phyloP scores from a whole-genome alignment of 2,113 vertebrate species.

The Verasper variegatus region DNA sequence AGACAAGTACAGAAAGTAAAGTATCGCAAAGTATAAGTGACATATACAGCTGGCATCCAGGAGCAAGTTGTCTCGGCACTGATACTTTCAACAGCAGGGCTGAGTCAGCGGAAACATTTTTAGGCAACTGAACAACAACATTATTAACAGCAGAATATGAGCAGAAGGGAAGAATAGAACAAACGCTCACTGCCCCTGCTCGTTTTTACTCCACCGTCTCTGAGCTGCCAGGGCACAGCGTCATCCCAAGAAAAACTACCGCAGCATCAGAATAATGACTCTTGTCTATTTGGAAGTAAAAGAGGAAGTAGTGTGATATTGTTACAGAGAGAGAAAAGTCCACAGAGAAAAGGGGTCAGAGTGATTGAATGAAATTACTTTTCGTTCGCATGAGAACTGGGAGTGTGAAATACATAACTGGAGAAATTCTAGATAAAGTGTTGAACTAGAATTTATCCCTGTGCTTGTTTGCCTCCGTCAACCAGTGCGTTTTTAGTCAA shows the following conservation, averaged over 20 bases:
- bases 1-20: not conserved
- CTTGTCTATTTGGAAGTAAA: not conserved
- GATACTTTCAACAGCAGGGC: not conserved
- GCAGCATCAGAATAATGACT: not conserved
- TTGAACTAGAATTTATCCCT: too few relatives aligned
- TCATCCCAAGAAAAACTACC: not conserved
- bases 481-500: too few relatives aligned
- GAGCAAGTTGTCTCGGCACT: not conserved
- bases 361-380: not conserved
- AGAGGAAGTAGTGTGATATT: not conserved
- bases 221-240: not conserved
- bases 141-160: not conserved
- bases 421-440: too few relatives aligned
- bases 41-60: not conserved
- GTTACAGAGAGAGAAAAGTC: not conserved
- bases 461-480: too few relatives aligned
- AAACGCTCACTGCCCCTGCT: not conserved
- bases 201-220: not conserved
- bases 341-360: not conserved
- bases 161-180: not conserved
- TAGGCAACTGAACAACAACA: not conserved
- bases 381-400: too few relatives aligned
- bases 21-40: not conserved
- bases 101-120: slow-evolving; percentile 1
- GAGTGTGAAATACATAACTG: too few relatives aligned